These are phyloP conservation scores for Hycleus phaleratus DNA, from an alignment of 1,140 invertebrate species.

Conservation along the genomic window DNA sequence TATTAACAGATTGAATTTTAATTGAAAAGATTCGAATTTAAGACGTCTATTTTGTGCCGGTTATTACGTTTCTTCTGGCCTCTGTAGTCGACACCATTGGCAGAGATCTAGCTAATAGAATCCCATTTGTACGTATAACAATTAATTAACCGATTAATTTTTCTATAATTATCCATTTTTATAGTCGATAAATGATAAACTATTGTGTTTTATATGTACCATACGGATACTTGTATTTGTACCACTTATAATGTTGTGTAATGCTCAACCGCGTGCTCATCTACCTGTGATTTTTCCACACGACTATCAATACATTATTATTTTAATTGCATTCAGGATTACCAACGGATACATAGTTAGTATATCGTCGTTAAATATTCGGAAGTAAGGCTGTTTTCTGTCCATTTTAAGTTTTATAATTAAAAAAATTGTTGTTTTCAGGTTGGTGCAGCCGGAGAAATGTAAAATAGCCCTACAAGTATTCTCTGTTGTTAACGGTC, in stretches of 20 bases:
- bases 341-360: not conserved
- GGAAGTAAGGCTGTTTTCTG: not conserved
- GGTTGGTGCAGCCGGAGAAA: not conserved
- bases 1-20: not conserved
- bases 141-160: too few relatives aligned
- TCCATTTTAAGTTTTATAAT: not conserved
- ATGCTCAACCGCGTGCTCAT: not conserved
- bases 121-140: too few relatives aligned
- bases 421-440: not conserved
- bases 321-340: not conserved
- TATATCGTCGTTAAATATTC: not conserved
- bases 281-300: conserved; percentile 1
- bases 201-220: not conserved
- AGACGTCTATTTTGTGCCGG: conserved; percentile 9
- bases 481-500: not conserved
- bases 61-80: not conserved
- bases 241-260: conserved; percentile 4
- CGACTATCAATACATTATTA: conserved; percentile 6
- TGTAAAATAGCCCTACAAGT: not conserved
- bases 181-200: too few relatives aligned
- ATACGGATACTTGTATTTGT: not conserved
- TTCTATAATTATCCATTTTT: too few relatives aligned
- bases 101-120: not conserved
- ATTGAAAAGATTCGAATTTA: too few relatives aligned
- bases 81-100: not conserved